These are phyloP conservation scores for Suillia variegata DNA, from an alignment of 2,888 invertebrate species.

Conservation along the genomic window DNA sequence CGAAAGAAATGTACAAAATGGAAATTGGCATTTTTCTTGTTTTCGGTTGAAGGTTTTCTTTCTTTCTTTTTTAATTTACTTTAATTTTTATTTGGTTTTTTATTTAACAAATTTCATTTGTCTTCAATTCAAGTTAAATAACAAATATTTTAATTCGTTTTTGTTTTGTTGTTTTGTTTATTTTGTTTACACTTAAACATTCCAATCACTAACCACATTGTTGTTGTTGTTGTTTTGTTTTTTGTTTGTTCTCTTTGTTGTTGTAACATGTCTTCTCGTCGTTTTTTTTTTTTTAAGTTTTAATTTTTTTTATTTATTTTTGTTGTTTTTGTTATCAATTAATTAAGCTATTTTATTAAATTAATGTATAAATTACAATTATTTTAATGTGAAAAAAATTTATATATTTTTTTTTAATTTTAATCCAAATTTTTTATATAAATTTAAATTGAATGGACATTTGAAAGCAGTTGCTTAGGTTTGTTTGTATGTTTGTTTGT, in stretches of 20 bases:
- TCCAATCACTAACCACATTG: conserved; percentile 57
- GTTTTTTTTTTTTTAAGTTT: conserved; percentile 16
- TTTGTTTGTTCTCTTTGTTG: too few species aligned
- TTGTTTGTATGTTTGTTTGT: too few species aligned
- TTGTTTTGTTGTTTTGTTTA: too few species aligned
- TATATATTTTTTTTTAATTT: conserved; percentile 3
- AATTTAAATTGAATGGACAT: too few species aligned
- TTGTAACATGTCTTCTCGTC: too few species aligned
- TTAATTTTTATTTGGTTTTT: conserved; percentile 24
- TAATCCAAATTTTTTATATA: conserved; percentile 15
- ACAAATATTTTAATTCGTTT: conserved; percentile 24
- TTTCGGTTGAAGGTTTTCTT: too few species aligned
- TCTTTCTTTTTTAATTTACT: background rate
- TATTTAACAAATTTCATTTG: conserved; percentile 20
- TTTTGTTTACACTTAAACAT: conserved; percentile 41
- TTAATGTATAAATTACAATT: background rate
- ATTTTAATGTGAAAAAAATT: background rate
- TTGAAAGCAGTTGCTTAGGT: too few species aligned
- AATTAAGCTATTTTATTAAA: background rate
- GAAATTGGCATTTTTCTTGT: too few species aligned
- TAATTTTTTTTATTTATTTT: conserved; percentile 11
- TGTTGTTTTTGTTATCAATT: background rate
- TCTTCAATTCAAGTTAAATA: conserved; percentile 19
- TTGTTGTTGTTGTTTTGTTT: conserved; percentile 40
- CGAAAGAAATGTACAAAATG: too few species aligned